Evolutionary conservation across 2,797 vertebrate genomes (phyloP), one percentile per base, ranked within the genome.

Genomic region (Siniperca obscura): DNA sequence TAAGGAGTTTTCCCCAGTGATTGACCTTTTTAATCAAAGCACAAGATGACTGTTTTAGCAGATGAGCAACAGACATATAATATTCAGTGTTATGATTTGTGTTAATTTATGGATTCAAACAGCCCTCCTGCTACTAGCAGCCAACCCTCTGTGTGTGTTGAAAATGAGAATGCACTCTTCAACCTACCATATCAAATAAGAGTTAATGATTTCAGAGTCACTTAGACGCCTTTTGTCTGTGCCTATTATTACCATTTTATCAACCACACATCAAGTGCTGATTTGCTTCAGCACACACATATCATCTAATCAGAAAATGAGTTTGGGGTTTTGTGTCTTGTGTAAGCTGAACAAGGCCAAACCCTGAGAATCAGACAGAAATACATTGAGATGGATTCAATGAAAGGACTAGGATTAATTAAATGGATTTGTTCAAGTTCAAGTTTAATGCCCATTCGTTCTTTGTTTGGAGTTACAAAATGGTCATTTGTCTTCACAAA

Each of bases 141-240:
- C 62, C 52, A 53, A 17, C n/a, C 4, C n/a, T 61, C 48, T 59
- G n/a, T 48, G 53, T 60, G 40, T 69, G 40, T 52, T 62, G 10
- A 30, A 22, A 74, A 48, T 78, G 64, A 74, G 34, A 78, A 50
- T 52, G 42, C 57, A 44, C 19, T 78, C 40, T 48, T 68, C 62
- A 66, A 27, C 38, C 14, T 13, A 69, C 65, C 3, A 83, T 69
- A 60, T 50, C 12, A 55, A 78, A 83, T 74, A 25, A 75, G 25
- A 48, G 19, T 62, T 66, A 40, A 75, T 74, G 16, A 66, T 70
- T 73, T 59, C 69, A 82, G 70, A 82, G 60, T 30, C 27, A 16
- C 5, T 74, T 55, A 65, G 70, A 78, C 59, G 12, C 25, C 57
- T 57, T 86, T 85, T 81, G 76, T 83, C 72, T 81, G 22, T 79